Evolutionary conservation across 2,888 invertebrate genomes (phyloP).

Genomic region (Beris chalybata): DNA sequence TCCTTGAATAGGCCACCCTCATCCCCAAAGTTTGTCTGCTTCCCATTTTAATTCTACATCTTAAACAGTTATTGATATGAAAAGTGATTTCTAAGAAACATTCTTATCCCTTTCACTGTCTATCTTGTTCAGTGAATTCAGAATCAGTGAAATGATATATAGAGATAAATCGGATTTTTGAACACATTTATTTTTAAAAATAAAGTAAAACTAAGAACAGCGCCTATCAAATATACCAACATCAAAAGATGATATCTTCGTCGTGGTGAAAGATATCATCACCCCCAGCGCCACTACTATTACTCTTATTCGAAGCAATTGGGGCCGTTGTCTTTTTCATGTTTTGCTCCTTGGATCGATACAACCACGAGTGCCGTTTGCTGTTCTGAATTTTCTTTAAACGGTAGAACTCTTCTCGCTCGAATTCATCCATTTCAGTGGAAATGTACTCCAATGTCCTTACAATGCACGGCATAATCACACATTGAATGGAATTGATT

Average conservation of each 20-base stretch:
- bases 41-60: no score
- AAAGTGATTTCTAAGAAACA: no score
- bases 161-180: no score
- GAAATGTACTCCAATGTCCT: constrained; percentile 31
- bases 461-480: constrained; percentile 30
- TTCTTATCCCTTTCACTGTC: no score
- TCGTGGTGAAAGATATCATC: constrained; percentile 5
- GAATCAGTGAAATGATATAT: no score
- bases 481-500: constrained; percentile 32
- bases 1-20: no score
- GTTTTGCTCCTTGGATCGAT: background rate
- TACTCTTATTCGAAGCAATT: background rate
- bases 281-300: background rate
- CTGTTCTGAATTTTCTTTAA: constrained; percentile 23
- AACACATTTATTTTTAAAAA: no score
- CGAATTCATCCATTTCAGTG: constrained; percentile 32
- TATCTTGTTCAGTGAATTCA: no score
- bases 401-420: constrained; percentile 33
- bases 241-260: constrained; percentile 11
- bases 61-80: no score
- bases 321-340: background rate
- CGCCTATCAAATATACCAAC: no score
- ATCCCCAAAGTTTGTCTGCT: no score
- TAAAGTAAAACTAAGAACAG: no score
- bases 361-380: constrained; percentile 7